A percentile compares a stretch with the other conserved stretches of the same genome.
Evolutionary conservation across 2,888 invertebrate genomes (phyloP).

Genomic region (Pantelozetes paolii): DNA sequence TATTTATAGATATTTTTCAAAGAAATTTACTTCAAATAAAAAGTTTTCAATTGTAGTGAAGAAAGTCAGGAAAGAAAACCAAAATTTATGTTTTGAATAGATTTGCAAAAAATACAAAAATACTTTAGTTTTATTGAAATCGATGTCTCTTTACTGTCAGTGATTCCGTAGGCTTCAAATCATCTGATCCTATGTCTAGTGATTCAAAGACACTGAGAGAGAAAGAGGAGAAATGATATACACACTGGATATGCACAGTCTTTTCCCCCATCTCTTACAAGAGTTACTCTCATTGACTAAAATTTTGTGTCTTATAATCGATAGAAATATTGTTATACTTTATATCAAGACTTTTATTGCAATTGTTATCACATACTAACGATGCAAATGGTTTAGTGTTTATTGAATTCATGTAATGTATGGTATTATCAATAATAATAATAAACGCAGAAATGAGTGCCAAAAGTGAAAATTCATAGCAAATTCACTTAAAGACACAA

Average conservation of each 20-base stretch:
- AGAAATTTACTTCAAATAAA: not conserved
- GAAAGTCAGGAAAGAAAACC: not conserved
- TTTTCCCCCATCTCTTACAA: no score
- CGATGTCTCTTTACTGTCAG: constrained; percentile 11
- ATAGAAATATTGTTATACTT: not conserved
- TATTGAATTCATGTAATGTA: not conserved
- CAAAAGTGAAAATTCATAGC: not conserved
- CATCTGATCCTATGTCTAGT: not conserved
- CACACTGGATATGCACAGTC: not conserved
- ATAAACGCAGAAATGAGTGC: not conserved
- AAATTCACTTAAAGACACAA: no score
- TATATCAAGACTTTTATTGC: not conserved
- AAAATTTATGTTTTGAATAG: not conserved
- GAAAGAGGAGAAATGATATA: not conserved
- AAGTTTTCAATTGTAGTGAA: not conserved
- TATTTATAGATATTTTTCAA: not conserved
- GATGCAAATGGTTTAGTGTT: not conserved
- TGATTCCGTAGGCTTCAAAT: not conserved
- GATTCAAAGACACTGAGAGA: not conserved
- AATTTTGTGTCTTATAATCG: not conserved
- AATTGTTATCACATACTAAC: not conserved
- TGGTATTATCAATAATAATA: not conserved
- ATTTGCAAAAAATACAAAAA: not conserved
- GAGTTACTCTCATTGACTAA: not conserved
- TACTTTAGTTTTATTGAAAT: constrained; percentile 22